Evolutionary conservation across 2,797 vertebrate genomes (phyloP).

Genomic region (Helostoma temminkii): DNA sequence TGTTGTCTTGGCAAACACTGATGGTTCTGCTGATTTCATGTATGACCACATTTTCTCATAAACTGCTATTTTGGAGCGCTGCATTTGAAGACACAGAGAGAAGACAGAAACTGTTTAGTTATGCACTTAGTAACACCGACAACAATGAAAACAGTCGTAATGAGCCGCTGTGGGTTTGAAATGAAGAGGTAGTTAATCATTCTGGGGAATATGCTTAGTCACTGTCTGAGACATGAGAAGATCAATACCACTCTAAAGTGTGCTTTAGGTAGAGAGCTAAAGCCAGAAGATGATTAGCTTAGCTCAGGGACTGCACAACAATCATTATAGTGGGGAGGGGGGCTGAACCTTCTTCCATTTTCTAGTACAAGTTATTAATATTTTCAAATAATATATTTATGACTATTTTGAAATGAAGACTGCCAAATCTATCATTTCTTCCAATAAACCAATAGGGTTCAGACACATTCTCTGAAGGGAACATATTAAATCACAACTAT

Average conservation of each 20-base stretch:
- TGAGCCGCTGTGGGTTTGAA: conserved; percentile 3
- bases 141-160: conserved; percentile 4
- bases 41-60: conserved; percentile 99
- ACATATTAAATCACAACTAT: background rate
- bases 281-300: background rate
- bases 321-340: background rate
- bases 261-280: background rate
- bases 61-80: conserved; percentile 99
- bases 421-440: too few relatives aligned
- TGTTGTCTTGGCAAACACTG: conserved; percentile 99
- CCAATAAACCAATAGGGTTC: too few relatives aligned
- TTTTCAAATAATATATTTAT: too few relatives aligned
- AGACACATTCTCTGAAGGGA: too few relatives aligned
- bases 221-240: conserved; percentile 5
- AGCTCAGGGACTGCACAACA: background rate
- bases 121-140: background rate
- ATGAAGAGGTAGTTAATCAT: background rate
- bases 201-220: conserved; percentile 3
- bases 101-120: conserved; percentile 55
- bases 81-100: conserved; percentile 66
- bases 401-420: too few relatives aligned
- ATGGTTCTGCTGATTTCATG: conserved; percentile 99
- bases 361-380: too few relatives aligned
- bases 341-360: too few relatives aligned
- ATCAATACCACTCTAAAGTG: conserved; percentile 10